phyloP scores from a whole-genome alignment of 2,113 vertebrate genomes.

The Ailurus styani region DNA sequence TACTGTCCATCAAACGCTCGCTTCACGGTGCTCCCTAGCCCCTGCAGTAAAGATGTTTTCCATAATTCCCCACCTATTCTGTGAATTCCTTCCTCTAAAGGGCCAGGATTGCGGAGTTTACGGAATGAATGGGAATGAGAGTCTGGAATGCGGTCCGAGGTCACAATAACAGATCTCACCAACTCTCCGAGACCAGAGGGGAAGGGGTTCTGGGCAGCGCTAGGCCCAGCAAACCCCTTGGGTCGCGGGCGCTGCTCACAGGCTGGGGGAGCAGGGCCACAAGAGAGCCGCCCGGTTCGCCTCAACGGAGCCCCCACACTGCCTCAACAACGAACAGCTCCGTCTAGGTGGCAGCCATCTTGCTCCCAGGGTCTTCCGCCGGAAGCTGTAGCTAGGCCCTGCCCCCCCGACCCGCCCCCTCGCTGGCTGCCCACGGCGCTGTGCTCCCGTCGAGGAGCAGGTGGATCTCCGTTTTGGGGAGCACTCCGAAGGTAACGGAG shows the following conservation, averaged over 20 bases:
- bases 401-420: background rate
- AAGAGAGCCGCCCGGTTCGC: background rate
- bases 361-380: background rate
- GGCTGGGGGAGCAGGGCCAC: no score
- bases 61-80: background rate
- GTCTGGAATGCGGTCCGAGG: background rate
- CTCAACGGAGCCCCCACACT: background rate
- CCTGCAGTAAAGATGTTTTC: background rate
- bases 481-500: no score
- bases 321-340: constrained; percentile 66
- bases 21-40: background rate
- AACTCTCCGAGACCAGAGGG: background rate
- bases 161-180: background rate
- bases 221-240: background rate
- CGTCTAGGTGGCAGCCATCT: constrained; percentile 74
- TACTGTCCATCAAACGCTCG: background rate
- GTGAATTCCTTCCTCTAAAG: background rate
- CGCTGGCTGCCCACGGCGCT: rapidly evolving
- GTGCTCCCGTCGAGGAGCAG: background rate
- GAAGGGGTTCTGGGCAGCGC: background rate
- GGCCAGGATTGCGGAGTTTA: background rate
- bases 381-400: background rate
- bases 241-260: background rate
- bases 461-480: no score
- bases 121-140: background rate